Conservation (phyloP, 2,888 invertebrate genomes). For the Pyrochroa serraticornis region DNA sequence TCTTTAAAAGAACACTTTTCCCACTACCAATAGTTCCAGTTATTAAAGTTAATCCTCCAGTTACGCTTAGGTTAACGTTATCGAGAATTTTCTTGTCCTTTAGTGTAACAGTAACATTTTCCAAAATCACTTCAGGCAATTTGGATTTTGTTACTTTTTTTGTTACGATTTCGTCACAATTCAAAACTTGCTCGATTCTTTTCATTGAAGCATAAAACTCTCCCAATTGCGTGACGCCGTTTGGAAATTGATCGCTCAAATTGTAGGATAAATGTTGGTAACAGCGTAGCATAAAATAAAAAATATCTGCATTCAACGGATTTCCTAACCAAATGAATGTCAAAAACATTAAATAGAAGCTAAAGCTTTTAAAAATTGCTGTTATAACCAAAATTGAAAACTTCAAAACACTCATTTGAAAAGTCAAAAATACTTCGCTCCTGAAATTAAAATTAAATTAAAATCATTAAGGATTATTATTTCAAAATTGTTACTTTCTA, state of each 20-base stretch:
- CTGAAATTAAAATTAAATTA: conserved; percentile 54
- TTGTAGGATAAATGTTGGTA: conserved; percentile 85
- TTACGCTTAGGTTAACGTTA: conserved; percentile 57
- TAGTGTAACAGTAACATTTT: conserved; percentile 40
- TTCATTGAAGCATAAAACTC: conserved; percentile 77
- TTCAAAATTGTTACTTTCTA: conserved; percentile 34
- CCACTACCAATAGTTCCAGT: conserved; percentile 73
- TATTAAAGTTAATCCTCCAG: conserved; percentile 60
- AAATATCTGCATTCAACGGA: conserved; percentile 77
- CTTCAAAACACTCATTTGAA: conserved; percentile 46
- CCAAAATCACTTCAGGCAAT: conserved; percentile 37
- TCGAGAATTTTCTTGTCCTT: conserved; percentile 51
- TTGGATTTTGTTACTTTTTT: no score
- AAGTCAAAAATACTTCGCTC: conserved; percentile 67
- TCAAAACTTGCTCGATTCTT: conserved; percentile 67
- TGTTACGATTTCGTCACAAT: conserved; percentile 47
- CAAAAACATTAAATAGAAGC: conserved; percentile 49
- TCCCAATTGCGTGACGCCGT: conserved; percentile 78
- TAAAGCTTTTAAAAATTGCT: conserved; percentile 44
- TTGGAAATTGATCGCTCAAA: conserved; percentile 88
- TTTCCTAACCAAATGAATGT: conserved; percentile 73
- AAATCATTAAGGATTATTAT: conserved; percentile 4
- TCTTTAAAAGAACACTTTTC: conserved; percentile 60
- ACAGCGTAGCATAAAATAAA: conserved; percentile 86
- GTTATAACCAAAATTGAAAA: conserved; percentile 40